Evolutionary conservation across 2,113 vertebrate species (phyloP).

Genomic region (Gobiocypris rarus): DNA sequence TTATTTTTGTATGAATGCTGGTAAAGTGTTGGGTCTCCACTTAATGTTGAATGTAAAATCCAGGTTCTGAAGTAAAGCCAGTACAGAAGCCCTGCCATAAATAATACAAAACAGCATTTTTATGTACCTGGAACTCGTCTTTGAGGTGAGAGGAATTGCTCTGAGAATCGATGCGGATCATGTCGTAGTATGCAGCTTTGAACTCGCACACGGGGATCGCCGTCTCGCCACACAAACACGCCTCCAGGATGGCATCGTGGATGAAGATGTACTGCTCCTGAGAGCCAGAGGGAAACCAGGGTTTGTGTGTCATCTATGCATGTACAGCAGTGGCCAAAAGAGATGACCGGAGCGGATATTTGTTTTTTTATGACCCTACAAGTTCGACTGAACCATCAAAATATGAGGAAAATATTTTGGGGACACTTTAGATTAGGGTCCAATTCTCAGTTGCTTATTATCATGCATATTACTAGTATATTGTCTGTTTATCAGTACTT

Average conservation of each 20-base stretch:
- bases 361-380: too few species aligned
- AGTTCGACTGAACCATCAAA: too few species aligned
- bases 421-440: too few species aligned
- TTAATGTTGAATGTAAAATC: neutral
- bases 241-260: conserved; percentile 98
- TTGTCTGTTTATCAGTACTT: too few species aligned
- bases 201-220: conserved; percentile 98
- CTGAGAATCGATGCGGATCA: conserved; percentile 99
- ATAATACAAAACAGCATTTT: neutral
- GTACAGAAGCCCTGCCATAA: neutral
- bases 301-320: neutral
- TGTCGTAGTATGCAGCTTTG: conserved; percentile 98
- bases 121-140: conserved; percentile 95
- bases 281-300: conserved; percentile 29
- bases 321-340: too few species aligned
- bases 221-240: conserved; percentile 96
- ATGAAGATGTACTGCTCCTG: conserved; percentile 99
- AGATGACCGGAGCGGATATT: too few species aligned
- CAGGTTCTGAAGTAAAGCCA: neutral
- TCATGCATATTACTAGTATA: too few species aligned
- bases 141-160: conserved; percentile 99
- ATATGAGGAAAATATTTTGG: too few species aligned
- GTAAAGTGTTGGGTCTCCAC: neutral
- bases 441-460: too few species aligned
- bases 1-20: too few species aligned